These are phyloP conservation scores for Callyntrura guangdongensis DNA, from an alignment of 2,888 invertebrate genomes.

Conservation along the genomic window DNA sequence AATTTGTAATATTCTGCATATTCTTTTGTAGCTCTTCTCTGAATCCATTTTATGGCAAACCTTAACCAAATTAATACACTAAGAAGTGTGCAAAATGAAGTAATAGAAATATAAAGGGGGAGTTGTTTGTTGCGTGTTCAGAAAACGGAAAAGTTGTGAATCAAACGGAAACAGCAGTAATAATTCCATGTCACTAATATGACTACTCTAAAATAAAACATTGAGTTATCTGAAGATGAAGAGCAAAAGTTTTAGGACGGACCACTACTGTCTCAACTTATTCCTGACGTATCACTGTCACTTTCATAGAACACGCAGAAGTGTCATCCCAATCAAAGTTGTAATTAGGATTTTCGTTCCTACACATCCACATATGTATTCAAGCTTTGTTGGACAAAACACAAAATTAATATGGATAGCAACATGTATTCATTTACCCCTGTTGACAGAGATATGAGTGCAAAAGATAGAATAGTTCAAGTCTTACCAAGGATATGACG, in stretches of 20 bases:
- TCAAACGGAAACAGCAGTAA: no score
- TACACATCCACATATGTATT: neutral
- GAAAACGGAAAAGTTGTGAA: neutral
- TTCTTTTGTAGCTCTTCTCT: neutral
- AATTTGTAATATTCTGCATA: no score
- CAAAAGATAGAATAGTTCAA: neutral
- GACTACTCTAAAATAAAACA: no score
- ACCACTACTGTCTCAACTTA: neutral
- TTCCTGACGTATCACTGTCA: neutral
- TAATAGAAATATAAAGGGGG: neutral
- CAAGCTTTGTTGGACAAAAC: no score
- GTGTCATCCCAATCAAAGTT: neutral
- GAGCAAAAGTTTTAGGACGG: neutral
- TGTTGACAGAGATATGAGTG: neutral
- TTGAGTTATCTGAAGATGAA: no score
- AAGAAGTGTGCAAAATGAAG: neutral
- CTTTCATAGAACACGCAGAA: neutral
- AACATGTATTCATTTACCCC: no score
- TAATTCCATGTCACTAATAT: no score
- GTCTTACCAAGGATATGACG: no score
- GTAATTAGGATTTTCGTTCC: neutral
- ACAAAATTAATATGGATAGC: no score
- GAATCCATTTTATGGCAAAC: neutral
- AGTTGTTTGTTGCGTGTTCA: slow-evolving; percentile 4
- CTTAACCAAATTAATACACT: neutral